Evolutionary conservation across 2,797 vertebrate genomes (phyloP), one percentile per base, ranked within the genome.

Genomic region (Avahi laniger): DNA sequence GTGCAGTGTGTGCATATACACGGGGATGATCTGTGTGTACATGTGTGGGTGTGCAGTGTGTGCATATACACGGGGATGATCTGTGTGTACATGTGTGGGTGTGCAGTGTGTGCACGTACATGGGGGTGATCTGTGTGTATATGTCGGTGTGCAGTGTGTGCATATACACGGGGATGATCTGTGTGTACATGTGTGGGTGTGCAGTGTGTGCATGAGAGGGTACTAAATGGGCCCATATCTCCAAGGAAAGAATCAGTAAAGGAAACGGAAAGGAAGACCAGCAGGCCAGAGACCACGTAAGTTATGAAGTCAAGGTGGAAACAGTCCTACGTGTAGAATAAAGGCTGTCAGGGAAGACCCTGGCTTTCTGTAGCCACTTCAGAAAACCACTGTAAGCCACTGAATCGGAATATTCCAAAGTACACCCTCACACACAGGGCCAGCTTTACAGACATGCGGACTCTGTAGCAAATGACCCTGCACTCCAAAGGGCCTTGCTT

Each of bases 271-370:
- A 46, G 63, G 48, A 59, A 30, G 52, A 6, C 0, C 24, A 7
- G 70, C 20, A 35, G 61, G 7, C 38, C 18, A 0, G 13, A 2
- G 76, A 69, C 33, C 20, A 1, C 4, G 1, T 1, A 1, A 0
- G 17, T 5, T 22, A 48, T 2, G 0, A 20, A 75, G 54, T 9
- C 33, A 26, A 28, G 13, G 54, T 0, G 0, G 59, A 1, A 0
- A 24, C 35, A 41, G 65, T n/a, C 35, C 35, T 72, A 20, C 0
- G 0, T 10, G 46, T 24, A 5, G 15, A 18, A 38, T 11, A 8
- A 2, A 73, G 33, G 38, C 59, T 15, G 0, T 10, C 2, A 46
- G 85, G 30, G n/a, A 35, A 28, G 6, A 24, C 46, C 48, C 18
- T 18, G 46, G 79, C 57, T 69, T 52, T 26, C 84, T 35, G n/a